Percentiles rank a stretch among this genome's conserved stretches.
phyloP scores from a whole-genome alignment of 2,797 vertebrate species.

The Acridotheres tristis region DNA sequence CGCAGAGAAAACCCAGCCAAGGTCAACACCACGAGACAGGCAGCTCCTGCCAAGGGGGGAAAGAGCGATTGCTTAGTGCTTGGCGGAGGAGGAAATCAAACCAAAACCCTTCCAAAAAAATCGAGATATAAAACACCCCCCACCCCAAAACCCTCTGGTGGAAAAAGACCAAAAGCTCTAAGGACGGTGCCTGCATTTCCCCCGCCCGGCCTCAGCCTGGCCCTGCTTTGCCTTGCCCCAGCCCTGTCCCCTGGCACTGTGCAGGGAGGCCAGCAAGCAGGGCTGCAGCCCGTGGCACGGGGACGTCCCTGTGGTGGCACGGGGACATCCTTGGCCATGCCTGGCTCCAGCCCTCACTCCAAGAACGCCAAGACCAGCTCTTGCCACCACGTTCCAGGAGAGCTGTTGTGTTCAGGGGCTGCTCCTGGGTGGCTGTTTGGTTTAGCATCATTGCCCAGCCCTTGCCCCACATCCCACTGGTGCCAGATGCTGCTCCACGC shows the following conservation, averaged over 20 bases:
- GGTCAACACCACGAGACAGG: slow-evolving; percentile 78
- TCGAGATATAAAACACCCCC: slow-evolving; percentile 54
- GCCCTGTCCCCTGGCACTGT: background rate
- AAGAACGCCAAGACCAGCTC: background rate
- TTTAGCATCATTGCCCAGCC: background rate
- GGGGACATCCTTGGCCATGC: accelerated
- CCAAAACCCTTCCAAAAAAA: slow-evolving; percentile 44
- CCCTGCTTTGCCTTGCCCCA: background rate
- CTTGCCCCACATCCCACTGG: background rate
- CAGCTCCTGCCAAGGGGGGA: slow-evolving; percentile 69
- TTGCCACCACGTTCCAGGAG: background rate
- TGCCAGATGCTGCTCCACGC: accelerated
- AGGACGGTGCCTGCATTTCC: background rate
- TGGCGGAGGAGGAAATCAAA: slow-evolving; percentile 66
- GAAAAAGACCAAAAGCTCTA: slow-evolving; percentile 16
- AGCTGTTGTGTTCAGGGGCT: background rate
- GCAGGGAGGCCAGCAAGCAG: background rate
- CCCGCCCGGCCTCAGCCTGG: background rate
- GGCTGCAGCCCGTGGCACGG: accelerated
- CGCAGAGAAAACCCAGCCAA: slow-evolving; percentile 69
- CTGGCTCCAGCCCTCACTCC: background rate
- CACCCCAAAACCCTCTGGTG: slow-evolving; percentile 23
- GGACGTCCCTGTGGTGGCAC: background rate
- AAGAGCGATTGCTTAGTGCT: slow-evolving; percentile 63
- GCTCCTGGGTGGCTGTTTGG: accelerated